Conservation (phyloP, 2,797 vertebrate genomes). For the Champsocephalus gunnari region DNA sequence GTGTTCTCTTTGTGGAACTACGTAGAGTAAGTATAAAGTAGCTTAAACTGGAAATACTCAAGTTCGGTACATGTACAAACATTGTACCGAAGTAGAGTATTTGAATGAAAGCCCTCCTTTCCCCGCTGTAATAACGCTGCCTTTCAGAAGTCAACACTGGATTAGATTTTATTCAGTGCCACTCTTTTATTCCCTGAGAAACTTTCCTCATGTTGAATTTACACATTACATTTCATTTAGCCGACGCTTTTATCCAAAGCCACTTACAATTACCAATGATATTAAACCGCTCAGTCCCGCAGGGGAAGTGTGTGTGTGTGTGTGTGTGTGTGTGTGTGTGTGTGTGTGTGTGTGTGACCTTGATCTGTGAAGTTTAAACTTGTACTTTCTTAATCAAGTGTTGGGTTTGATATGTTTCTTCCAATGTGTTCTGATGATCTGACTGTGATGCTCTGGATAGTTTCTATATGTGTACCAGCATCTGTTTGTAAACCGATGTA, state of each 20-base stretch:
- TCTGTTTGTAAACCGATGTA: too few species aligned
- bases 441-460: not conserved
- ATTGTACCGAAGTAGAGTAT: not conserved
- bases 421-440: not conserved
- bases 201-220: constrained; percentile 10
- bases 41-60: not conserved
- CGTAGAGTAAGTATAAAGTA: not conserved
- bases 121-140: too few species aligned
- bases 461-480: too few species aligned
- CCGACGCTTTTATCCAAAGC: too few species aligned
- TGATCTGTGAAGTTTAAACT: too few species aligned
- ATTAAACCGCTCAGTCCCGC: constrained; percentile 23
- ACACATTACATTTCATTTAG: not conserved
- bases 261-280: not conserved
- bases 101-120: not conserved
- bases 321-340: constrained; percentile 6
- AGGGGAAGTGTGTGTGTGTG: not conserved
- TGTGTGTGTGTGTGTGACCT: constrained; percentile 1
- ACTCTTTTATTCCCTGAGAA: constrained; percentile 10
- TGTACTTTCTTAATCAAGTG: too few species aligned
- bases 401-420: too few species aligned
- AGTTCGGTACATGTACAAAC: not conserved
- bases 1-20: not conserved
- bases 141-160: not conserved
- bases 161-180: not conserved